phyloP scores from a whole-genome alignment of 1,140 invertebrate genomes.

The Sycophila sp. region DNA sequence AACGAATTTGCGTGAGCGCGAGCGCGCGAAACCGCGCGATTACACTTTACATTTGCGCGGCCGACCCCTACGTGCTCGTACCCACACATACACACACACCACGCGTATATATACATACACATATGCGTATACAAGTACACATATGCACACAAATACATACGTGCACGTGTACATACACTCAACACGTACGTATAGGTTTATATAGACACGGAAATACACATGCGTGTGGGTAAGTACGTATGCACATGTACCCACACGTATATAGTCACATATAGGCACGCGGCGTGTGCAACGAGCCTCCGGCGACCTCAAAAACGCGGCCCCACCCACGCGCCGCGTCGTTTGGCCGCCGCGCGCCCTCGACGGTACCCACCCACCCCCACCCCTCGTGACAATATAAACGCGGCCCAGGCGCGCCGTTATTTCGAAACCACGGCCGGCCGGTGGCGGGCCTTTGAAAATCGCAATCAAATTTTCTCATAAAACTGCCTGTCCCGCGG shows the following conservation, averaged over 20 bases:
- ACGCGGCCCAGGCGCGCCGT: background rate
- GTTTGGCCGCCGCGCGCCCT: background rate
- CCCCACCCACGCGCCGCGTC: background rate
- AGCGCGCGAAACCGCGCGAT: constrained; percentile 3
- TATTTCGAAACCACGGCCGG: constrained; percentile 9
- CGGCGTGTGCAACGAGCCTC: too few relatives aligned
- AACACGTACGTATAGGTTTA: too few relatives aligned
- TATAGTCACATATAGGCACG: background rate
- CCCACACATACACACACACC: background rate
- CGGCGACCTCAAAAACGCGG: background rate
- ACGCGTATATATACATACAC: too few relatives aligned
- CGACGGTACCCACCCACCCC: background rate
- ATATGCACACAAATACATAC: too few relatives aligned
- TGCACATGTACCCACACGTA: too few relatives aligned
- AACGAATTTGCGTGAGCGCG: background rate
- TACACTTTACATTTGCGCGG: background rate
- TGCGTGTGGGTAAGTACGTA: too few relatives aligned
- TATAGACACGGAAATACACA: too few relatives aligned
- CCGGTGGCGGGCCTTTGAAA: constrained; percentile 11
- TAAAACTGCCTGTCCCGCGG: background rate
- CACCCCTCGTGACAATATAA: background rate
- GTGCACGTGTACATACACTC: too few relatives aligned
- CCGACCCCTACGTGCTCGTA: background rate
- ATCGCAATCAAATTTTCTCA: constrained; percentile 27
- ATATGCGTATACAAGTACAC: too few relatives aligned